Evolutionary conservation across 2,888 invertebrate genomes (phyloP).

Genomic region (Ophion slaviceki): DNA sequence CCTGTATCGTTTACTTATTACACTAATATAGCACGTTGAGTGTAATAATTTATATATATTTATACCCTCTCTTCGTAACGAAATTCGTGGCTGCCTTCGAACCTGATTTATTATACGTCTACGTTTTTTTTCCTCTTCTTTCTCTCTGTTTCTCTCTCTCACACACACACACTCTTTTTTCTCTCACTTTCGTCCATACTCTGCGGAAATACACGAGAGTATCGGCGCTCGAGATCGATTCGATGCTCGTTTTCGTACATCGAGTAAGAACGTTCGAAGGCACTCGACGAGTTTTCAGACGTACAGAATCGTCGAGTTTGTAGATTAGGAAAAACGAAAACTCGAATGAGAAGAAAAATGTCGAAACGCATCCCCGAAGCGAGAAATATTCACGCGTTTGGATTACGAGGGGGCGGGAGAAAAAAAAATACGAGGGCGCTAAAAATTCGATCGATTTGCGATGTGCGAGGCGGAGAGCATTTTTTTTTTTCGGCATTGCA

Average conservation of each 20-base stretch:
- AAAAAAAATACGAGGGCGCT: not conserved
- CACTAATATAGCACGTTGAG: constrained; percentile 70
- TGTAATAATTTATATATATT: constrained; percentile 54
- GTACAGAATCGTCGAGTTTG: constrained; percentile 67
- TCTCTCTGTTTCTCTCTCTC: constrained; percentile 7
- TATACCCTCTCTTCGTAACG: constrained; percentile 66
- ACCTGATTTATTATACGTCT: constrained; percentile 58
- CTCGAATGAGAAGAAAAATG: constrained; percentile 66
- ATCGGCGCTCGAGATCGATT: constrained; percentile 46
- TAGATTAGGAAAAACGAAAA: constrained; percentile 22
- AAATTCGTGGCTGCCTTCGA: constrained; percentile 69
- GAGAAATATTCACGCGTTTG: constrained; percentile 41
- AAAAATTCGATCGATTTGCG: constrained; percentile 6
- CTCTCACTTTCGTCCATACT: constrained; percentile 52
- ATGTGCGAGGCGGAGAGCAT: not conserved
- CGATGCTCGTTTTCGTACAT: constrained; percentile 32
- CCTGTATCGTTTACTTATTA: constrained; percentile 76
- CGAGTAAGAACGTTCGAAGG: constrained; percentile 59
- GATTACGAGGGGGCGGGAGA: constrained; percentile 30
- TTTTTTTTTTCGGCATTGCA: constrained; percentile 15
- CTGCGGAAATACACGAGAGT: constrained; percentile 50
- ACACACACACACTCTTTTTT: constrained; percentile 24
- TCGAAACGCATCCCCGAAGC: constrained; percentile 71
- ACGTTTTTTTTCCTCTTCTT: constrained; percentile 49
- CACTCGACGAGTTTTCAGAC: constrained; percentile 68